Evolutionary conservation across 2,113 vertebrate species (phyloP).

Genomic region (Cyprinodon tularosa): DNA sequence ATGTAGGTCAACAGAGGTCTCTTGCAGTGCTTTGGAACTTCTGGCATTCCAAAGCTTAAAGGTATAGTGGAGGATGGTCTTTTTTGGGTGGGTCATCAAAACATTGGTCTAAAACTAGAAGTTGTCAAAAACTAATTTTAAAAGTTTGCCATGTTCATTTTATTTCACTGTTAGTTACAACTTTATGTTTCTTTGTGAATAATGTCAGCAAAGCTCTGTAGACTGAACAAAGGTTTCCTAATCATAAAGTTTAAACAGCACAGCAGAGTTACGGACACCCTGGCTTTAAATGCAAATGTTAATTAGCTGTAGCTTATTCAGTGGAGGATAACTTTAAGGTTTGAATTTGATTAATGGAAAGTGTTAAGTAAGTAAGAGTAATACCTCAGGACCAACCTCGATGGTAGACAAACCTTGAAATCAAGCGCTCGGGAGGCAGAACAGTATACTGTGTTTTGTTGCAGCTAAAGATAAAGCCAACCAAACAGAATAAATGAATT

Average conservation of each 20-base stretch:
- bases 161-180: not conserved
- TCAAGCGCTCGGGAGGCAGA: constrained; percentile 40
- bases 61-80: too few relatives aligned
- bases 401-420: constrained; percentile 67
- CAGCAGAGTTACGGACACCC: constrained; percentile 54
- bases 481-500: constrained; percentile 73
- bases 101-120: not conserved
- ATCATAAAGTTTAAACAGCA: constrained; percentile 36
- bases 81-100: too few relatives aligned
- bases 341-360: constrained; percentile 60
- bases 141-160: not conserved
- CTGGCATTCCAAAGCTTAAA: too few relatives aligned
- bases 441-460: constrained; percentile 43
- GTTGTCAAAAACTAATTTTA: too few relatives aligned
- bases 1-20: too few relatives aligned
- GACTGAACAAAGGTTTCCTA: constrained; percentile 3
- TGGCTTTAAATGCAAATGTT: constrained; percentile 58
- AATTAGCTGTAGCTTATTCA: constrained; percentile 51
- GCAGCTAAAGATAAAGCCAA: constrained; percentile 60
- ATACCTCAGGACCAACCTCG: constrained; percentile 61
- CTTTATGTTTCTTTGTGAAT: not conserved
- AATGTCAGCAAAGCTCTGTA: not conserved
- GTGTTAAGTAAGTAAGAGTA: constrained; percentile 60
- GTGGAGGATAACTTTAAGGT: constrained; percentile 41
- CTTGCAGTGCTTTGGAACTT: too few relatives aligned